These are phyloP conservation scores for Ciconia nigra DNA, from an alignment of 2,797 vertebrate species.

Conservation along the genomic window DNA sequence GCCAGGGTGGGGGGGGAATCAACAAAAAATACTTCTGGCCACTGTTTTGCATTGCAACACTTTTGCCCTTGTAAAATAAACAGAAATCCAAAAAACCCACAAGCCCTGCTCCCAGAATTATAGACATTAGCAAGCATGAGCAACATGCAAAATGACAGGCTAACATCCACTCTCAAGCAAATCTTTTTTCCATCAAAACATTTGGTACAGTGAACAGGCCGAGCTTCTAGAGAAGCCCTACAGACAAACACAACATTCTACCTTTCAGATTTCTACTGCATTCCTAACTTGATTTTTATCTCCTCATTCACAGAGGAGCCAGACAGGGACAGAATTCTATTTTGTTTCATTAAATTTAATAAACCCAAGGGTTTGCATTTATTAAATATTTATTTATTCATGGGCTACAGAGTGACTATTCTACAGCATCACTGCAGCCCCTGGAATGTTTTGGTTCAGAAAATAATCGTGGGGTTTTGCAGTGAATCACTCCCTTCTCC, in stretches of 20 bases:
- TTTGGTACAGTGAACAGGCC: not conserved
- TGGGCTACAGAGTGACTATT: not conserved
- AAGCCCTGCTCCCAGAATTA: not conserved
- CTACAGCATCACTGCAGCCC: not conserved
- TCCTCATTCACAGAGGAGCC: not conserved
- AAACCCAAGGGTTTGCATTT: not conserved
- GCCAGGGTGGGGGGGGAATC: not conserved
- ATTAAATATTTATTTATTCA: not conserved
- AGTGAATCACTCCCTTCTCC: not conserved
- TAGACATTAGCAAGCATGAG: rapidly evolving
- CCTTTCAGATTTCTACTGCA: not conserved
- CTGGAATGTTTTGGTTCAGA: not conserved
- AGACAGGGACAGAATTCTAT: not conserved
- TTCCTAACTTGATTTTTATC: not conserved
- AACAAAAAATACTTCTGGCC: not conserved
- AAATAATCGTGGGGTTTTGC: not conserved
- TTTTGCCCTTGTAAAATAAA: not conserved
- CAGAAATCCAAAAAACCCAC: not conserved
- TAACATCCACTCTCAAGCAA: not conserved
- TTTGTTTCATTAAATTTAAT: not conserved
- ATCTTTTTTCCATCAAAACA: not conserved
- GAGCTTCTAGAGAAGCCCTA: not conserved
- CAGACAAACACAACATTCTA: not conserved
- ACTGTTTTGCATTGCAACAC: not conserved
- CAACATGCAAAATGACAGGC: not conserved